Evolutionary conservation across 2,113 vertebrate genomes (phyloP).

Genomic region (Myrmecophaga tridactyla): DNA sequence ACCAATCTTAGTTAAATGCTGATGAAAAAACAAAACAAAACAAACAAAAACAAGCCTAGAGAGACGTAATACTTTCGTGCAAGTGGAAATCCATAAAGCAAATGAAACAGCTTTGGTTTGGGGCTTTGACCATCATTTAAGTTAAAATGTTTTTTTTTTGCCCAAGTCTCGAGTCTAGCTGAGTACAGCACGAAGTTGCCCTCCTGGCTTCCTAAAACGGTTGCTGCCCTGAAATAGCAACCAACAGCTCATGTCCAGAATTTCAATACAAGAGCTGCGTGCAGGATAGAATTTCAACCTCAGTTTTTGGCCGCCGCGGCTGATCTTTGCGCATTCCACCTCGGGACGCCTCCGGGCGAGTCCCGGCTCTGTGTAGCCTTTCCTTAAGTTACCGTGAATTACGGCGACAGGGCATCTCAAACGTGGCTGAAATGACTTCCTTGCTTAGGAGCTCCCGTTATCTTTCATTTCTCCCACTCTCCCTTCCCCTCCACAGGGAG

Average conservation of each 20-base stretch:
- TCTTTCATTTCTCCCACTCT: not conserved
- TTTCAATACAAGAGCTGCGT: not conserved
- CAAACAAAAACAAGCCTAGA: not conserved
- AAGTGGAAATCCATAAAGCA: not conserved
- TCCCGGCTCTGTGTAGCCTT: not conserved
- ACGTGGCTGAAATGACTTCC: not conserved
- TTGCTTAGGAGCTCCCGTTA: not conserved
- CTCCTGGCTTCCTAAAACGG: not conserved
- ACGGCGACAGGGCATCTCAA: not conserved
- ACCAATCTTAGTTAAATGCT: not conserved
- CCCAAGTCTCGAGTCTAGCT: not conserved
- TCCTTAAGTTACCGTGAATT: conserved; percentile 8
- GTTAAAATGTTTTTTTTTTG: not conserved
- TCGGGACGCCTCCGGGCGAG: not conserved
- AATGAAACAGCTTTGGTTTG: not conserved
- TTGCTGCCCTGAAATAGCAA: conserved; percentile 43
- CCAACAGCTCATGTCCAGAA: not conserved
- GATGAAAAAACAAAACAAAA: not conserved
- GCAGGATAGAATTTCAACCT: not conserved
- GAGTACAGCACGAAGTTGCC: not conserved
- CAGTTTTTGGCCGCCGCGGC: not conserved
- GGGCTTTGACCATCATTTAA: not conserved
- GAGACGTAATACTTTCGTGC: not conserved
- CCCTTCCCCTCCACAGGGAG: not conserved
- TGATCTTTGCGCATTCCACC: conserved; percentile 2